Evolutionary conservation across 1,140 invertebrate genomes (phyloP), one percentile per base, ranked within the genome.

Genomic region (Chelonus insularis): DNA sequence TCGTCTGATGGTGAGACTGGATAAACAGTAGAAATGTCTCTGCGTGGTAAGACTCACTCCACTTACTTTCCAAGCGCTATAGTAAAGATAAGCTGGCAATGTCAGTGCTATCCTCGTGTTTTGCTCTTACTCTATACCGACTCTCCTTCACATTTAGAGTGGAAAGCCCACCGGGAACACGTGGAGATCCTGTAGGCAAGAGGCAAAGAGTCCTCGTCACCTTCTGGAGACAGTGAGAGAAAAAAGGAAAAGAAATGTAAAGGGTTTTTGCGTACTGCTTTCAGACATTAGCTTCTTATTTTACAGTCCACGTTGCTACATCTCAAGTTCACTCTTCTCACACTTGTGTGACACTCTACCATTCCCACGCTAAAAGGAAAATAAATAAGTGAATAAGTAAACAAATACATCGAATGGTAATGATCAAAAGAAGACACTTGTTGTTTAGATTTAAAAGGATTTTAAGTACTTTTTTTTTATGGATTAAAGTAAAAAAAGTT

Each of bases 161-260:
- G 41, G 41, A 43, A 29, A 39, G 45, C 32, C 36, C 45, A 21
- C 29, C 14, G 37, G 60, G 64, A 61, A 58, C 50, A 43, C 55
- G 63, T 11, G n/a, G 43, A 39, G 25, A 34, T 34, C 11, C 18
- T n/a, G 55, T 8, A 14, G 41, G 18, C 12, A 5, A 43, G 41
- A 43, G 18, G 41, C 18, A 11, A 25, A 57, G 23, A 43, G 39
- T 7, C 16, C 12, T 43, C 41, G 41, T 43, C 41, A 43, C 14
- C 41, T 43, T 16, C 12, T 7, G 16, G 11, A n/a, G 29, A 47
- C 23, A 47, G 54, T 41, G 50, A 50, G 32, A 64, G 51, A 70
- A 62, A 70, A 56, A 61, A 9, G 34, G 7, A 37, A 39, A 55
- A 39, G 18, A 39, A 11, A 55, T 55, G 52, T 14, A 34, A 14